Base-by-base conservation (phyloP, 2,888 invertebrate species). In the Toxonevra muliebris region DNA sequence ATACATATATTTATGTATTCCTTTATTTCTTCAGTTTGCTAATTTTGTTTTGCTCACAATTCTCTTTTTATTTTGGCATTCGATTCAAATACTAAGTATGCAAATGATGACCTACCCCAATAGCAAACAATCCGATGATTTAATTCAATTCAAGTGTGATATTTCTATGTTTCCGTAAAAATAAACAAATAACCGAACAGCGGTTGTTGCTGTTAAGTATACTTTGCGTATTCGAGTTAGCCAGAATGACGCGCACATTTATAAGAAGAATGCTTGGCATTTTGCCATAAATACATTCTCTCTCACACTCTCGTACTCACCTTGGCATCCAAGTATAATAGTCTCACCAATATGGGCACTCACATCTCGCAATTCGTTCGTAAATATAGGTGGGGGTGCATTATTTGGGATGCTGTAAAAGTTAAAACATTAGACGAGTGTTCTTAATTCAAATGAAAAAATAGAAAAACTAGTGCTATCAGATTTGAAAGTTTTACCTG, bases 261-360 rank as follows among this genome's bases (percentile, higher is more conserved):
- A 11, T 19, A 55, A 48, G 15, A 30, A 48, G 4, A 48, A 30
- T 50, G 7, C 40, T 45, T 20, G 41, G 30, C 43, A 53, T 13
- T 2, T 30, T 53, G 50, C 41, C 43, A 59, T 54, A 70, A 68
- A n/a, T 43, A 58, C 19, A 54, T 50, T 54, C 64, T 70, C 59
- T 68, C 52, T 52, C 41, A 65, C 63, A 65, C 64, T 74, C 71
- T 50, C 58, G 70, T 68, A 77, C 81, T 83, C 86, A 91, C 91
- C 90, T 87, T 93, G 91, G 82, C 93, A 94, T 76, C 90, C 89
- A 72, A 95, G 87, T 45, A 89, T 88, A 71, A 94, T 85, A 20
- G 89, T 88, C 76, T 94, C 94, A 65, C 93, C 93, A 78, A 96
- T 92, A 86, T 90, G 91, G 70, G 93, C 90, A 76, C 89, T 90